A percentile compares a stretch with the other conserved stretches of the same genome.
Evolutionary conservation across 2,888 invertebrate genomes (phyloP).

Genomic region (Lasioglossum vierecki): DNA sequence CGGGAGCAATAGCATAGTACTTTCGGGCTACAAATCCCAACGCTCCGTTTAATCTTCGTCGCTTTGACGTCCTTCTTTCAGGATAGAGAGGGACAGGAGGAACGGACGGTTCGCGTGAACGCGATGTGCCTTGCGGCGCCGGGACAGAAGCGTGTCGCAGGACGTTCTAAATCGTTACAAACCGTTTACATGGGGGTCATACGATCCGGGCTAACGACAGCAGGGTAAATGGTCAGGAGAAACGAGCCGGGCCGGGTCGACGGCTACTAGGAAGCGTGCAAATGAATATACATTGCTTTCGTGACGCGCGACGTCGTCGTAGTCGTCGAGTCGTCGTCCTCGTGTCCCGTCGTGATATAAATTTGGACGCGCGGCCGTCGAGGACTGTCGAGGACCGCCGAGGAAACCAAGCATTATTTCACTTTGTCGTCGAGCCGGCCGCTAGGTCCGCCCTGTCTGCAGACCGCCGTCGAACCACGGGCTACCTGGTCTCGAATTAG

Average conservation of each 20-base stretch:
- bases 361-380: conserved; percentile 49
- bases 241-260: conserved; percentile 37
- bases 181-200: conserved; percentile 63
- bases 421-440: conserved; percentile 51
- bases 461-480: conserved; percentile 44
- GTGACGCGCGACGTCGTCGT: conserved; percentile 61
- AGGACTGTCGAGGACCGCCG: conserved; percentile 19
- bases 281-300: conserved; percentile 71
- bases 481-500: conserved; percentile 63
- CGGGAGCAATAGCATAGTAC: no score
- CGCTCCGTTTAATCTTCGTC: no score
- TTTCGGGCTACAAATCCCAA: no score
- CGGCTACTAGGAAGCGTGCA: conserved; percentile 56
- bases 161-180: conserved; percentile 65
- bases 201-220: conserved; percentile 55
- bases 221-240: conserved; percentile 52
- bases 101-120: conserved; percentile 14
- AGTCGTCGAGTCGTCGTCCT: not conserved
- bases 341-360: conserved; percentile 60
- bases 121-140: not conserved
- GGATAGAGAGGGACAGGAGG: no score
- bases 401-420: conserved; percentile 60
- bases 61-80: no score
- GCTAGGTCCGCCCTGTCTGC: not conserved
- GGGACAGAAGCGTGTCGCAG: conserved; percentile 18